Evolutionary conservation across 2,113 vertebrate species (phyloP), one percentile per base, ranked within the genome.

Genomic region (Xiphophorus couchianus): DNA sequence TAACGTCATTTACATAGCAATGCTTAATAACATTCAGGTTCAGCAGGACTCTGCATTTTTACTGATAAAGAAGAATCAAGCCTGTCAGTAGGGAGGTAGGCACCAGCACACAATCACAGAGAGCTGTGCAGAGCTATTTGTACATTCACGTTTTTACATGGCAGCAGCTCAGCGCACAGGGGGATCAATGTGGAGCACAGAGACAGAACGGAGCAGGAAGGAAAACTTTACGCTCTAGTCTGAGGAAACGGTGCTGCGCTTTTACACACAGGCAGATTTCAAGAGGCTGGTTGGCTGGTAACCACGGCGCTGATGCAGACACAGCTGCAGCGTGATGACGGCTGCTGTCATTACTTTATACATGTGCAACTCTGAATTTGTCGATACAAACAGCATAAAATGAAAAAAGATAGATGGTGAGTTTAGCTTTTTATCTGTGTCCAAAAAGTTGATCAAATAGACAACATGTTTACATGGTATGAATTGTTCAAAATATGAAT

Each of bases 71-170:
- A 60, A 71, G 51, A 17, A 28, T 78, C 48, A 69, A 85, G 72
- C 71, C 69, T 82, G 28, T 75, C 44, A 72, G 66, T 31, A 65
- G 58, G 28, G 78, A 85, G 78, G 77, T 76, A 84, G 83, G 62
- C 48, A 12, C 39, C 58, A 51, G 77, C 28, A 71, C 60, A 83
- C 31, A 51, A 62, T 69, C 35, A 80, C 54, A 76, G 15, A 77
- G 35, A 69, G 28, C 78, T 60, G 70, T 65, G 71, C 66, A 25
- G 76, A 76, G 71, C 77, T 61, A 37, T 44, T 71, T 84, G 28
- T 74, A 80, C 71, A 78, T 82, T 82, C 48, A 48, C n/a, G 19
- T 66, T 78, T 84, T 65, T 39, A 82, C 77, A 86, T 22, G 29
- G 27, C 31, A 61, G 15, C n/a, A 42, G 33, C 15, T 70, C 37